A percentile compares a stretch with the other conserved stretches of the same genome.
Evolutionary conservation across 2,113 vertebrate species (phyloP).

Genomic region (Tupaia tana): DNA sequence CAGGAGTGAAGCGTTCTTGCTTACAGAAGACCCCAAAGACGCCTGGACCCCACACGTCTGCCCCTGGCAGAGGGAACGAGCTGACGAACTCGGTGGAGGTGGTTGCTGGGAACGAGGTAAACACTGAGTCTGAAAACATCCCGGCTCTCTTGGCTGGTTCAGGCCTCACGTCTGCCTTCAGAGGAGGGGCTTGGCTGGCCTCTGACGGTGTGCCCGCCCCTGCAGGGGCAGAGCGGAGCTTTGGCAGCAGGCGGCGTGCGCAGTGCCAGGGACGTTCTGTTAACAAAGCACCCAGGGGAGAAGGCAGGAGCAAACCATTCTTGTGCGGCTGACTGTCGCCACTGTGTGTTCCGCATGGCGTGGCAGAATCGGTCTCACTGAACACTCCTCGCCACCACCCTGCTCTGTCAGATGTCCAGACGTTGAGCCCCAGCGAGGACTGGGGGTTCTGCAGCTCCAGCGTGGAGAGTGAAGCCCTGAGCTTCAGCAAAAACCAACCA

Average conservation of each 20-base stretch:
- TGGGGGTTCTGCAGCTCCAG: background rate
- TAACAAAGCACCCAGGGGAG: constrained; percentile 69
- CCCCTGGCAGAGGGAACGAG: background rate
- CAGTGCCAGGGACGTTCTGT: constrained; percentile 63
- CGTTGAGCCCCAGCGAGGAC: background rate
- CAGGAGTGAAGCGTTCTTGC: background rate
- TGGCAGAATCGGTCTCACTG: background rate
- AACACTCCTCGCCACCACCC: background rate
- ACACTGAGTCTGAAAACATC: background rate
- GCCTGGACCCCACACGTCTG: too few relatives aligned
- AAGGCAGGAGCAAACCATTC: constrained; percentile 52
- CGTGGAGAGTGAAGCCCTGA: background rate
- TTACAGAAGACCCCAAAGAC: background rate
- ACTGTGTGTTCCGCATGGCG: constrained; percentile 13
- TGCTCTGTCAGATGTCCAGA: too few relatives aligned
- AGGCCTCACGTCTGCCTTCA: background rate
- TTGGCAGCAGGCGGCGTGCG: constrained; percentile 33
- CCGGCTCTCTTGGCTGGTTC: background rate
- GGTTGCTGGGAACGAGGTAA: accelerated
- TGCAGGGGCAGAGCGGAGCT: background rate
- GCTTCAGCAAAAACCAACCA: accelerated
- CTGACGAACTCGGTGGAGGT: too few relatives aligned
- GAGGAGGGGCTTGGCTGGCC: background rate
- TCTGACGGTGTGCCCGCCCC: background rate
- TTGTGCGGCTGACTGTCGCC: background rate